Evolutionary conservation across 2,888 invertebrate species (phyloP), one percentile per base, ranked within the genome.

Genomic region (Idaea biselata): DNA sequence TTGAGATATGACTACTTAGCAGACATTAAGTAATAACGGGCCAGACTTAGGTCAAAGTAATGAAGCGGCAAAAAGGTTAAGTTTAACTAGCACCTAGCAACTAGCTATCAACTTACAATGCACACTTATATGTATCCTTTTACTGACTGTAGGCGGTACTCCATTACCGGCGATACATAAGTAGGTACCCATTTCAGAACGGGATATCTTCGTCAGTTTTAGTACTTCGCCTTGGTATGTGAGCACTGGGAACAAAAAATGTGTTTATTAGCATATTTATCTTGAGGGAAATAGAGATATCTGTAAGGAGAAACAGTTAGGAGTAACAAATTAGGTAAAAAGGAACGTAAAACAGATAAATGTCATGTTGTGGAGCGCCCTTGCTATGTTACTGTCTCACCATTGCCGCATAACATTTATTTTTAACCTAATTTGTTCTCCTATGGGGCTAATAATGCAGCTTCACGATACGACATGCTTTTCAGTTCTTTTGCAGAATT

Each of bases 151-250:
- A 62, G 97, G 97, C 60, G 97, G 97, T 63, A 97, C 95, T 58
- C 96, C 96, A 84, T 98, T 98, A 77, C 96, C 95, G 65, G 97
- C 97, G 78, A 97, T 97, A 93, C 97, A 98, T 79, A 97, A 94
- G 93, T 97, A 98, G 69, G 96, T 96, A 61, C 97, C 97, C 97
- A 97, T 97, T 89, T 97, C 97, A 58, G 96, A 96, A 73, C 98
- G 94, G 64, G 96, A 96, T 87, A 98, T 96, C 93, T 97, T 97
- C 76, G 94, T 93, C 81, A 98, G 91, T 83, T 95, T 95, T 76
- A 98, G 89, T 72, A 96, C 95, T 86, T 97, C 97, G 65, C 97
- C 97, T 82, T 96, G 95, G 88, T 94, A 96, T 69, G 95, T 94
- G 70, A 94, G 89, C 70, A 95, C 96, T 96, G 93, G 64, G 90